A percentile compares a stretch with the other conserved stretches of the same genome.
phyloP scores from a whole-genome alignment of 2,888 invertebrate genomes.

The Halictus ligatus region DNA sequence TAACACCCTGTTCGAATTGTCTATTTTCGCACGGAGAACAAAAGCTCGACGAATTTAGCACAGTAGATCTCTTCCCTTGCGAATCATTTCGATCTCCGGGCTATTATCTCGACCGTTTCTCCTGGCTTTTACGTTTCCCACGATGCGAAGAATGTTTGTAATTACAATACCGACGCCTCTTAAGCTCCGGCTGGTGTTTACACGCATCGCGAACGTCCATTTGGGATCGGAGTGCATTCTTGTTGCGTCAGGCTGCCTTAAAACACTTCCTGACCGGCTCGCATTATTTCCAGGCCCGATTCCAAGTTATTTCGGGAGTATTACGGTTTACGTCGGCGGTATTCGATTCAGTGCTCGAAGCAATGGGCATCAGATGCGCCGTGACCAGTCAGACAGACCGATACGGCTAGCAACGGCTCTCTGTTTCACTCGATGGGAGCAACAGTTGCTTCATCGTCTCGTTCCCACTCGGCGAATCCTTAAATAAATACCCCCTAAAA shows the following conservation, averaged over 20 bases:
- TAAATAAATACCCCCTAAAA: constrained; percentile 3
- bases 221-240: background rate
- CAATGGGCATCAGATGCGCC: background rate
- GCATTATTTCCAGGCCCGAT: background rate
- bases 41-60: background rate
- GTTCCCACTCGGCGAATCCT: background rate
- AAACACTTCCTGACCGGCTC: background rate
- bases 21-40: background rate
- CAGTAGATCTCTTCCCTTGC: background rate
- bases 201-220: background rate
- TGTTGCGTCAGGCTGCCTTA: background rate
- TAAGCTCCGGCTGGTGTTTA: background rate
- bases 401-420: background rate
- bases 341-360: background rate
- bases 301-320: constrained; percentile 6
- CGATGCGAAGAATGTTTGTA: background rate
- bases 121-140: background rate
- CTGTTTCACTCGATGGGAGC: background rate
- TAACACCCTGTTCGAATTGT: background rate
- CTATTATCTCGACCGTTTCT: background rate
- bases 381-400: constrained; percentile 13
- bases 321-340: constrained; percentile 3
- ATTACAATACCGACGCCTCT: background rate
- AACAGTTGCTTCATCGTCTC: constrained; percentile 24
- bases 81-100: background rate